phyloP scores from a whole-genome alignment of 2,888 invertebrate species.

The Eristalis arbustorum region DNA sequence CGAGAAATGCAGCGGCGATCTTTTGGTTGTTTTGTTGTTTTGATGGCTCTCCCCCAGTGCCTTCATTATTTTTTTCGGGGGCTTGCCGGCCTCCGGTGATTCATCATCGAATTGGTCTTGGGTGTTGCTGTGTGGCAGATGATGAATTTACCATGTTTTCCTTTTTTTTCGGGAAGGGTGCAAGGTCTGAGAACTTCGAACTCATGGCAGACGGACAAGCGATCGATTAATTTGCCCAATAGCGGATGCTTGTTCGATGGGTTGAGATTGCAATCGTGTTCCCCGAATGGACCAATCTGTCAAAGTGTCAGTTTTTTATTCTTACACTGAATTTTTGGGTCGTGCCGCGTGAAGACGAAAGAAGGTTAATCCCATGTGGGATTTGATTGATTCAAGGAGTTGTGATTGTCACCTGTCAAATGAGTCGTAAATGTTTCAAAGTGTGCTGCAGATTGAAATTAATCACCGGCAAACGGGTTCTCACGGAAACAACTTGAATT shows the following conservation, averaged over 20 bases:
- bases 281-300: constrained; percentile 36
- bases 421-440: background rate
- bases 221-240: constrained; percentile 58
- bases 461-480: too few species aligned
- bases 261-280: constrained; percentile 45
- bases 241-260: constrained; percentile 25
- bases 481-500: too few species aligned
- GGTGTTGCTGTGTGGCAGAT: constrained; percentile 45
- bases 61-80: constrained; percentile 17
- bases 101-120: constrained; percentile 65
- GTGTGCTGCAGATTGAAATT: too few species aligned
- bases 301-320: constrained; percentile 17
- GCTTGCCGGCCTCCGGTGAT: constrained; percentile 45
- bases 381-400: background rate
- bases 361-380: background rate
- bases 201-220: constrained; percentile 60
- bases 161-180: background rate
- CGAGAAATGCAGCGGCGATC: constrained; percentile 56
- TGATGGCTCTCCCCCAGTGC: background rate
- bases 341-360: background rate
- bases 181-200: constrained; percentile 4
- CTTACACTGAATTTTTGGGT: constrained; percentile 10
- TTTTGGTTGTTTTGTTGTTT: background rate
- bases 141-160: constrained; percentile 49
- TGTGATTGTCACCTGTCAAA: constrained; percentile 30